Evolutionary conservation across 1,140 invertebrate genomes (phyloP).

Genomic region (Phthorimaea operculella): DNA sequence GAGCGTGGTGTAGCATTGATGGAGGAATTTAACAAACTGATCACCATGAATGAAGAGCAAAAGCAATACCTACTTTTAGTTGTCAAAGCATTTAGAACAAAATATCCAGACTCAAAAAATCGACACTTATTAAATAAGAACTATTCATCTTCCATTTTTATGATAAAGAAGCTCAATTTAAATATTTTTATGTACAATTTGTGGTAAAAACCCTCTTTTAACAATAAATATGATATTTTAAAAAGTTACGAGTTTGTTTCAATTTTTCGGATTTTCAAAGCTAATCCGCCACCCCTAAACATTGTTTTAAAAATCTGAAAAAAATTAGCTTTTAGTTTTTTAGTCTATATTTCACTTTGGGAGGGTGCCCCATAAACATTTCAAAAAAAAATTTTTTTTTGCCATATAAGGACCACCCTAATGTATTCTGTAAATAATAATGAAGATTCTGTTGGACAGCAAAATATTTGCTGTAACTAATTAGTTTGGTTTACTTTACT

Average conservation of each 20-base stretch:
- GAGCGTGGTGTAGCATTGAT: slow-evolving; percentile 32
- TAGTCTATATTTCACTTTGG: neutral
- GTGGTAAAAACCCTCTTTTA: slow-evolving; percentile 5
- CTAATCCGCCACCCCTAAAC: neutral
- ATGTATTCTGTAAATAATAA: too few relatives aligned
- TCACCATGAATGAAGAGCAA: too few relatives aligned
- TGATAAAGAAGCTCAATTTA: neutral
- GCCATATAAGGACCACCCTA: neutral
- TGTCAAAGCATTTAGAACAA: slow-evolving; percentile 14
- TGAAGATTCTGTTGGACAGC: too few relatives aligned
- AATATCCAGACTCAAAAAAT: slow-evolving; percentile 12
- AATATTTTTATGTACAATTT: slow-evolving; percentile 5
- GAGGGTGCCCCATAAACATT: neutral
- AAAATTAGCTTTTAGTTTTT: slow-evolving; percentile 3
- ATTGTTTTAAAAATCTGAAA: slow-evolving; percentile 6
- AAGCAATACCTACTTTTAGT: slow-evolving; percentile 14
- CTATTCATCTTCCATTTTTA: slow-evolving; percentile 1
- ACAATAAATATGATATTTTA: too few relatives aligned
- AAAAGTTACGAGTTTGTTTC: neutral
- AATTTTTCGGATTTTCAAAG: neutral
- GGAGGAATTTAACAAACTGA: slow-evolving; percentile 27
- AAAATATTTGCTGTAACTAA: too few relatives aligned
- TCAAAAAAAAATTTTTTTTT: too few relatives aligned
- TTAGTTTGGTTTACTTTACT: too few relatives aligned
- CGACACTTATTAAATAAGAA: slow-evolving; percentile 9